Conservation (phyloP, 2,888 invertebrate species). For the Lasioglossum figueresi region DNA sequence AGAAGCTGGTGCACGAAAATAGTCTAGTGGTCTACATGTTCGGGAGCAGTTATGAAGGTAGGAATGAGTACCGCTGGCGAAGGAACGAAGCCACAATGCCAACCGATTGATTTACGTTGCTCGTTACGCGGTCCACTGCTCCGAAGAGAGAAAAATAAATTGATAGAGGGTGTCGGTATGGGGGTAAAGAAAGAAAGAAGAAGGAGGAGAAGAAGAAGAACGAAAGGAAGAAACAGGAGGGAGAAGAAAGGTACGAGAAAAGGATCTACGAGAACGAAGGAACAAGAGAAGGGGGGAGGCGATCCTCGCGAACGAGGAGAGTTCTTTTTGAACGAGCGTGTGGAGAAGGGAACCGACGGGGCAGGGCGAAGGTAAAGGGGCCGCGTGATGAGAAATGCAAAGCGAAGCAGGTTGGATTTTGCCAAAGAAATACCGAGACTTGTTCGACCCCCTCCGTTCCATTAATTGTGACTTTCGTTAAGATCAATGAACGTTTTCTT, state of each 20-base stretch:
- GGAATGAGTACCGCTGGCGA: slow-evolving; percentile 68
- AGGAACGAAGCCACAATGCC: slow-evolving; percentile 81
- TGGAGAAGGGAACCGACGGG: slow-evolving; percentile 25
- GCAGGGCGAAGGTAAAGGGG: slow-evolving; percentile 28
- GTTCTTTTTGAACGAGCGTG: slow-evolving; percentile 43
- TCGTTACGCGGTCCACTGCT: slow-evolving; percentile 84
- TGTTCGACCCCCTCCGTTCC: slow-evolving; percentile 57
- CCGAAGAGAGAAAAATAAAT: slow-evolving; percentile 80
- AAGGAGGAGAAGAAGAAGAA: slow-evolving; percentile 24
- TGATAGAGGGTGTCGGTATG: slow-evolving; percentile 71
- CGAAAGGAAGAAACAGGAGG: slow-evolving; percentile 2
- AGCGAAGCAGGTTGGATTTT: slow-evolving; percentile 51
- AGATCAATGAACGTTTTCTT: slow-evolving; percentile 55
- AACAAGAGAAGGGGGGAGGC: slow-evolving; percentile 18
- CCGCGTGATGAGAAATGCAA: slow-evolving; percentile 64
- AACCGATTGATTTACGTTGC: slow-evolving; percentile 84
- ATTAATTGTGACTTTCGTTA: slow-evolving; percentile 68
- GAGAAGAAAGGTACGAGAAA: slow-evolving; percentile 5
- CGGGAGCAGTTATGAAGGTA: not conserved
- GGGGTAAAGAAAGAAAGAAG: slow-evolving; percentile 34
- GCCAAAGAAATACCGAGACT: slow-evolving; percentile 47
- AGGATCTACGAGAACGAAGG: not conserved
- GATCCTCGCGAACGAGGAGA: slow-evolving; percentile 34
- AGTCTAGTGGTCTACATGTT: not conserved
- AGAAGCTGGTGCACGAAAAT: not conserved